phyloP scores from a whole-genome alignment of 2,888 invertebrate genomes.

The Junonia oenone region DNA sequence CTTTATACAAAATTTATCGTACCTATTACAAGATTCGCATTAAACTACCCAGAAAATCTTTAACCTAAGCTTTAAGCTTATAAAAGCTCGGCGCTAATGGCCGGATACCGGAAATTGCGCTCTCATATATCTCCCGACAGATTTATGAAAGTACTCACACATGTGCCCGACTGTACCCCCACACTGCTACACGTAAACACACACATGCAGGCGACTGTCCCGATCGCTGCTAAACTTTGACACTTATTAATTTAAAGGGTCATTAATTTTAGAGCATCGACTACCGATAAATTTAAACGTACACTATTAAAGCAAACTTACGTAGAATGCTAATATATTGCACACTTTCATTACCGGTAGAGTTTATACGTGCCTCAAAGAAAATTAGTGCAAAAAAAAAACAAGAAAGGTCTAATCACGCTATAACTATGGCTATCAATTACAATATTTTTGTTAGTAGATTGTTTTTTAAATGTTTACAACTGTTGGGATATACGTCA shows the following conservation, averaged over 20 bases:
- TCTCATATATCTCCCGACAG: constrained; percentile 93
- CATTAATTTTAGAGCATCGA: constrained; percentile 61
- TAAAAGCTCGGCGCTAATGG: constrained; percentile 86
- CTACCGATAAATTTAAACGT: constrained; percentile 40
- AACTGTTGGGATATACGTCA: background rate
- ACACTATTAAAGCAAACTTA: constrained; percentile 29
- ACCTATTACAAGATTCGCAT: constrained; percentile 80
- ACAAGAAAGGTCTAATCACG: no score
- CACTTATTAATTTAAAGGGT: constrained; percentile 73
- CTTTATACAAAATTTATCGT: constrained; percentile 78
- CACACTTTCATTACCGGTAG: constrained; percentile 13
- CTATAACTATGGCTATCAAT: no score
- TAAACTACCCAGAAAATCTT: constrained; percentile 81
- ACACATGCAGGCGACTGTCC: constrained; percentile 36
- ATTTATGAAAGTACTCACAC: constrained; percentile 91
- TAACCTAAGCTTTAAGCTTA: constrained; percentile 82
- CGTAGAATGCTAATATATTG: constrained; percentile 9
- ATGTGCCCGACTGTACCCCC: constrained; percentile 74
- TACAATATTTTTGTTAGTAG: no score
- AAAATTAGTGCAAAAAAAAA: background rate
- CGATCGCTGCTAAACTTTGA: constrained; percentile 59
- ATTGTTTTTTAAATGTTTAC: background rate
- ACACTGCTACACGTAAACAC: constrained; percentile 38
- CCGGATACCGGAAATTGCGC: constrained; percentile 94
- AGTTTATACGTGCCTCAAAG: background rate